Base-by-base conservation (phyloP, 2,797 vertebrate genomes). In the Melanotaenia trifasciata region DNA sequence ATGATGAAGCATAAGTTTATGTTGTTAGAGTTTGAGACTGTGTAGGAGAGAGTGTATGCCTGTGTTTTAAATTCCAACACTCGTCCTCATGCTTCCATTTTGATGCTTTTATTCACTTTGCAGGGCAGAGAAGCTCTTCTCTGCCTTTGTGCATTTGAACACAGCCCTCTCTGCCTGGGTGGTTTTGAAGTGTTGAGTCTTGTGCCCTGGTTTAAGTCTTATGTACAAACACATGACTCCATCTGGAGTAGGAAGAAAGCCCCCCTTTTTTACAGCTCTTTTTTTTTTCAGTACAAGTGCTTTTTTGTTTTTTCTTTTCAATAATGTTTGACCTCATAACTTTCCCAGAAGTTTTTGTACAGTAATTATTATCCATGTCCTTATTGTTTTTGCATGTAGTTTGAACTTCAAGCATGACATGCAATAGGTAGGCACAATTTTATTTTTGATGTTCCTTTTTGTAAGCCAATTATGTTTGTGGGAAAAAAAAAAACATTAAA, bases 351-450 rank as follows among this genome's bases (percentile, higher is more conserved):
- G 73, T 89, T 74, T 85, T 89, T 91, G 88, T 93, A 92, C 92
- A 92, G 88, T 91, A 84, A 88, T 89, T 53, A 82, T 88, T 85
- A 84, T 90, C 66, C 79, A 60, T 94, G 88, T 89, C 91, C 89
- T 93, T 90, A 67, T 93, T 87, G 80, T 94, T 92, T 94, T 82
- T 96, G 96, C 96, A 96, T 97, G 97, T 96, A 96, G 94, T 90
- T 95, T 82, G 94, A 94, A 94, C 90, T 93, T 90, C 89, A 94
- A 95, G 96, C 95, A 93, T 94, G 87, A 95, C 94, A 95, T 93
- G 93, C 95, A 96, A 96, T 97, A 96, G 96, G 95, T 92, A 73
- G 95, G 94, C 95, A 96, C 95, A 95, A 88, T 86, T 90, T 92
- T 93, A 86, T 90, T 94, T 93, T 93, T 89, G 60, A 89, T 22